Percentiles rank a stretch among this genome's conserved stretches.
Evolutionary conservation across 2,113 vertebrate genomes (phyloP).

Genomic region (Mesoclemmys tuberculata): DNA sequence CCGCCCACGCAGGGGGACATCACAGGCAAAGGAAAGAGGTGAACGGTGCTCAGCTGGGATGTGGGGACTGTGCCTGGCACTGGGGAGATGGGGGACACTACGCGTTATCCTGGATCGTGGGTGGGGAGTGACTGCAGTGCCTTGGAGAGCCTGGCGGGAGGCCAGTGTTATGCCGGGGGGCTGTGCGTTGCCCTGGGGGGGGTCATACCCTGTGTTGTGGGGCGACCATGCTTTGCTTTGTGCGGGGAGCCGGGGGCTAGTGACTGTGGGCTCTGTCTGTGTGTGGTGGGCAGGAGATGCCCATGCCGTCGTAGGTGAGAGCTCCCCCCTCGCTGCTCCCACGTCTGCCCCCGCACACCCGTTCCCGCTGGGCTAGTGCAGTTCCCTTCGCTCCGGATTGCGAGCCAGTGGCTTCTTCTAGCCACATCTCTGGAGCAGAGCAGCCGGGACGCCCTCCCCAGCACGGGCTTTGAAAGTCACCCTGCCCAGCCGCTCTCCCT

Average conservation of each 20-base stretch:
- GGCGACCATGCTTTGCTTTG: fast-evolving
- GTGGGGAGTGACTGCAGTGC: too few species aligned
- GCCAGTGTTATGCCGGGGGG: too few species aligned
- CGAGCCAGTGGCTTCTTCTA: neutral
- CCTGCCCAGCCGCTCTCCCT: neutral
- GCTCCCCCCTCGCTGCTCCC: neutral
- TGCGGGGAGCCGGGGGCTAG: neutral
- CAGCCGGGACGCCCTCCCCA: constrained; percentile 7
- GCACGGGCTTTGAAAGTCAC: neutral
- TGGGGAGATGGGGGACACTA: fast-evolving
- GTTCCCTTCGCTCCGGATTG: constrained; percentile 19
- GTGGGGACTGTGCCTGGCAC: neutral
- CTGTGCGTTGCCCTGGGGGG: too few species aligned
- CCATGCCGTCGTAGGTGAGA: fast-evolving
- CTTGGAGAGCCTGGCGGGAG: neutral
- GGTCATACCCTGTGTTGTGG: too few species aligned
- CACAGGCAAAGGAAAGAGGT: fast-evolving
- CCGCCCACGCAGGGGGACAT: fast-evolving
- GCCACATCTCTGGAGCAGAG: constrained; percentile 42
- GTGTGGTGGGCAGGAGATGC: fast-evolving
- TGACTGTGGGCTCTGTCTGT: neutral
- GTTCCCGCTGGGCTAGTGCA: constrained; percentile 50
- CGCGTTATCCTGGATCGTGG: neutral
- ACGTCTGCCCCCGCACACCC: constrained; percentile 23
- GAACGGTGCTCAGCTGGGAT: too few species aligned